These are phyloP conservation scores for Trichacis sp. DNA, from an alignment of 2,888 invertebrate species.

Conservation along the genomic window DNA sequence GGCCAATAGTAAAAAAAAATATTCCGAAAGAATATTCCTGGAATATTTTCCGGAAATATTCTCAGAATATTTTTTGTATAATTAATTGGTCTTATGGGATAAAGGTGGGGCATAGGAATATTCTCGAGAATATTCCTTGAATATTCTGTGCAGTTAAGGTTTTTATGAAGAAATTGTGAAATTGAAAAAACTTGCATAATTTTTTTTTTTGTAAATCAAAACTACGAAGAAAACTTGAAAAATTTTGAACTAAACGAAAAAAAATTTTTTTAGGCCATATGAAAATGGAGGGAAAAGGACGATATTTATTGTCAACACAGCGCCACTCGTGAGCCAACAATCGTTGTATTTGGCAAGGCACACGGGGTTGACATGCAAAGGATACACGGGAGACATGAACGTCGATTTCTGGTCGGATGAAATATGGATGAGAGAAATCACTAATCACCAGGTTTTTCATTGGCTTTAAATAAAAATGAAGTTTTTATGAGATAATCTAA, in stretches of 20 bases:
- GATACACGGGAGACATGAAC: slow-evolving; percentile 80
- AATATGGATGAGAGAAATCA: slow-evolving; percentile 77
- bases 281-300: slow-evolving; percentile 79
- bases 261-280: slow-evolving; percentile 66
- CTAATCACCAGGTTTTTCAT: slow-evolving; percentile 73
- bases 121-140: no score
- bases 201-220: no score
- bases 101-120: no score
- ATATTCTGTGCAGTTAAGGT: no score
- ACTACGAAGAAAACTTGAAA: no score
- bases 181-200: no score
- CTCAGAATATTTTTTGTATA: no score
- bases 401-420: slow-evolving; percentile 79
- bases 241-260: not conserved
- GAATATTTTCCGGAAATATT: no score
- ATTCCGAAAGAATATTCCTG: no score
- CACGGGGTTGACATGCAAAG: slow-evolving; percentile 76
- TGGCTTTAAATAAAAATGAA: not conserved
- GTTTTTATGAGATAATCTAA: slow-evolving; percentile 38
- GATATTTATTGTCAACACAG: slow-evolving; percentile 84
- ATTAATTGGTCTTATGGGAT: no score
- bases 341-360: slow-evolving; percentile 74
- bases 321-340: slow-evolving; percentile 86
- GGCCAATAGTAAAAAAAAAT: no score
- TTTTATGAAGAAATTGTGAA: no score